Conservation (phyloP, 1,140 invertebrate genomes). For the Caenorhabditis tropicalis region DNA sequence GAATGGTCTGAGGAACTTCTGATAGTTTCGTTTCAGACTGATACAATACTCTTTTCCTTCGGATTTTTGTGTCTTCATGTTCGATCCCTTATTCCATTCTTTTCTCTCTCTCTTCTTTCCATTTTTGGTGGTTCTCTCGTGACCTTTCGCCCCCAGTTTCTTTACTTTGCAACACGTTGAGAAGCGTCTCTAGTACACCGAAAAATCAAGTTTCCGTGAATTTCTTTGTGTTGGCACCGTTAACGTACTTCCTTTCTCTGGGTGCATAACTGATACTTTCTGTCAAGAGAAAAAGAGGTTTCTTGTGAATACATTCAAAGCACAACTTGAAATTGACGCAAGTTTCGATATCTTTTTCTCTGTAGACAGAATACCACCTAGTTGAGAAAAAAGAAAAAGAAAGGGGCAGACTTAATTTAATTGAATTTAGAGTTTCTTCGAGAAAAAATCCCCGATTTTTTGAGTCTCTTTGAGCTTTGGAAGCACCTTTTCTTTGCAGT, state of each 20-base stretch:
- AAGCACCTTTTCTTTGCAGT: neutral
- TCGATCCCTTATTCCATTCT: neutral
- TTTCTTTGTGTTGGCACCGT: slow-evolving; percentile 2
- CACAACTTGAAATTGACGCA: neutral
- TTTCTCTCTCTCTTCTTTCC: too few species aligned
- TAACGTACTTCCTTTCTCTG: slow-evolving; percentile 20
- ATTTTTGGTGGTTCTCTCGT: slow-evolving; percentile 2
- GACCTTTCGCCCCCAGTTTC: slow-evolving; percentile 19
- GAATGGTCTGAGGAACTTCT: too few species aligned
- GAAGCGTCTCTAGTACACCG: neutral
- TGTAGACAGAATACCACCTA: neutral
- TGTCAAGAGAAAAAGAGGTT: neutral
- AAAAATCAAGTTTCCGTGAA: slow-evolving; percentile 37
- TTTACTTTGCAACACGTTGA: neutral
- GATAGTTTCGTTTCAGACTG: too few species aligned
- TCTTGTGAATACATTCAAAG: neutral
- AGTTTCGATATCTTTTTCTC: neutral
- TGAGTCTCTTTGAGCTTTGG: neutral
- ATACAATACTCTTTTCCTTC: too few species aligned
- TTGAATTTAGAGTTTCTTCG: neutral
- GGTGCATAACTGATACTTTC: slow-evolving; percentile 38
- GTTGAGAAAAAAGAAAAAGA: neutral
- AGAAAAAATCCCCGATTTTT: neutral
- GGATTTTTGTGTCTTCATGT: neutral
- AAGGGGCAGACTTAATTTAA: neutral